A percentile compares a stretch with the other conserved stretches of the same genome.
Evolutionary conservation across 2,113 vertebrate species (phyloP).

Genomic region (Cavia porcellus): DNA sequence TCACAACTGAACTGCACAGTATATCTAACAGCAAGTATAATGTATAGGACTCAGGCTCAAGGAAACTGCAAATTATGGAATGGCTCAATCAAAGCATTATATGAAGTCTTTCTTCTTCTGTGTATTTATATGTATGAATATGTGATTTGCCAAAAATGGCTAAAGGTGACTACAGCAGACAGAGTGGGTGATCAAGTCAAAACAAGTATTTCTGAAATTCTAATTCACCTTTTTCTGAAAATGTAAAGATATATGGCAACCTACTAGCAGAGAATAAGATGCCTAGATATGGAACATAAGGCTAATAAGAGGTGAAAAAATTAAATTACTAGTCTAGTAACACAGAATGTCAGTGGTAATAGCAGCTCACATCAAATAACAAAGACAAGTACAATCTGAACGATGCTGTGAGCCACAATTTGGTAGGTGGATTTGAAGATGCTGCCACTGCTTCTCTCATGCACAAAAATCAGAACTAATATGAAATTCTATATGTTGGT

Average conservation of each 20-base stretch:
- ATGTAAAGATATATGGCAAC: background rate
- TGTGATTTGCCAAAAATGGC: background rate
- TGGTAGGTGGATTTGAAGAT: conserved; percentile 14
- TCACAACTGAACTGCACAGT: background rate
- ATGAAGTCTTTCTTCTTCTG: background rate
- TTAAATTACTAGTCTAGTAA: background rate
- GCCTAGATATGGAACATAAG: background rate
- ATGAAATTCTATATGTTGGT: background rate
- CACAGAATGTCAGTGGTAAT: background rate
- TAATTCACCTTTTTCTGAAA: background rate
- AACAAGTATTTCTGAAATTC: background rate
- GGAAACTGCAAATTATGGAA: background rate
- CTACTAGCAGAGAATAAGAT: background rate
- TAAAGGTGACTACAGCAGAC: background rate
- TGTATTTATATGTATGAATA: background rate
- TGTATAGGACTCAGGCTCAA: background rate
- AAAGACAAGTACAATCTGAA: background rate
- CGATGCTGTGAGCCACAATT: background rate
- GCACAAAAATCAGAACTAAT: background rate
- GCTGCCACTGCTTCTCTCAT: background rate
- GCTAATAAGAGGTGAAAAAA: background rate
- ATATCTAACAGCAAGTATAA: background rate
- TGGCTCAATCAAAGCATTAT: background rate
- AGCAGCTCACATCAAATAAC: background rate
- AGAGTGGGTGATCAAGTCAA: background rate